phyloP scores from a whole-genome alignment of 2,888 invertebrate species.

The Gisinianus flammeolus region DNA sequence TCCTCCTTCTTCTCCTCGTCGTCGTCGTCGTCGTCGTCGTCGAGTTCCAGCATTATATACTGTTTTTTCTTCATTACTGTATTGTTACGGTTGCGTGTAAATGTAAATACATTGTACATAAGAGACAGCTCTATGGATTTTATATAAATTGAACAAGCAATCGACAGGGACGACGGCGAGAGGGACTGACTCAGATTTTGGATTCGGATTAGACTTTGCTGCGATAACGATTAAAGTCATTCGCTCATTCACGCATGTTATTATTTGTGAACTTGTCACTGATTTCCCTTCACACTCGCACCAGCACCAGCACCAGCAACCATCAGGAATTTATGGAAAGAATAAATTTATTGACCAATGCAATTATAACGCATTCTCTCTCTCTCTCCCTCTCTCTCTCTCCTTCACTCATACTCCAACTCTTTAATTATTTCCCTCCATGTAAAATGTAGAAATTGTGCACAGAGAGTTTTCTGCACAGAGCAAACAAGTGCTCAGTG shows the following conservation, averaged over 20 bases:
- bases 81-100: too few species aligned
- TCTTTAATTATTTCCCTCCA: background rate
- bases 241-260: slow-evolving; percentile 37
- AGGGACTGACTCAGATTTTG: background rate
- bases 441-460: background rate
- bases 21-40: too few species aligned
- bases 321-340: slow-evolving; percentile 2
- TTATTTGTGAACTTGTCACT: slow-evolving; percentile 36
- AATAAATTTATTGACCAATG: slow-evolving; percentile 10
- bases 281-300: slow-evolving; percentile 1
- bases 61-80: too few species aligned
- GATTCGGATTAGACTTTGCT: background rate
- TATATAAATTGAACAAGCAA: too few species aligned
- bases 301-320: background rate
- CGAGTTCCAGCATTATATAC: too few species aligned
- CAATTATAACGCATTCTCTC: background rate
- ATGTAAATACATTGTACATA: too few species aligned
- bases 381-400: background rate
- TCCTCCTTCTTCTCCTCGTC: background rate
- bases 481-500: background rate
- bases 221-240: slow-evolving; percentile 28
- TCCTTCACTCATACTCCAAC: background rate
- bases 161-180: too few species aligned
- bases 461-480: background rate
- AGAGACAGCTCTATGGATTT: too few species aligned